These are phyloP conservation scores for Carlito syrichta DNA, from an alignment of 2,113 vertebrate species.

Conservation along the genomic window DNA sequence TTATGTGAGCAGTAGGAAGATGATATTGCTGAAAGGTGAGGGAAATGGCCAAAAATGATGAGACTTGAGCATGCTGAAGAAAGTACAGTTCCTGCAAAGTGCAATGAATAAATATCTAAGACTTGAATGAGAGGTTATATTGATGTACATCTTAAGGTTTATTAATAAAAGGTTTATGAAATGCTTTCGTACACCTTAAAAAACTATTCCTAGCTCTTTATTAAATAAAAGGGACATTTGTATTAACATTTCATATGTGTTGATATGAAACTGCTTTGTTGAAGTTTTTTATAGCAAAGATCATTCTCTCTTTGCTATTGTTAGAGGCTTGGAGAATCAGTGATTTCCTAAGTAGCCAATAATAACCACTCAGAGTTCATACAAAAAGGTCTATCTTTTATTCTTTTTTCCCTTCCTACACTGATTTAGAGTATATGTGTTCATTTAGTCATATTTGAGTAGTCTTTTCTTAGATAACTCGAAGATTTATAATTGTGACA, in stretches of 20 bases:
- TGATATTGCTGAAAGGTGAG: neutral
- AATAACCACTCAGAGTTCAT: neutral
- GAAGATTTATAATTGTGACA: slow-evolving; percentile 1
- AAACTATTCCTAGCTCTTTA: neutral
- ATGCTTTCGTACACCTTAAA: neutral
- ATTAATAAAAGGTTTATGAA: neutral
- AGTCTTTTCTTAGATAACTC: neutral
- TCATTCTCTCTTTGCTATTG: neutral
- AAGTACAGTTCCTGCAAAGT: neutral
- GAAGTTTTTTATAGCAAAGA: neutral
- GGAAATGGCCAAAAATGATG: neutral
- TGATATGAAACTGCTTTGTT: neutral
- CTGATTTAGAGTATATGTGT: neutral
- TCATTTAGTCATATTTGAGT: neutral
- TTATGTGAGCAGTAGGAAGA: neutral
- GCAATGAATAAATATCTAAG: neutral
- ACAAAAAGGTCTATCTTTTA: neutral
- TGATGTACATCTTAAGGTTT: neutral
- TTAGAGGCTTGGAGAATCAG: neutral
- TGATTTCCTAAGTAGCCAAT: neutral
- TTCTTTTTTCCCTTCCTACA: neutral
- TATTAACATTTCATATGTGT: neutral
- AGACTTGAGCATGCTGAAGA: neutral
- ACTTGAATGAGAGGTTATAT: neutral
- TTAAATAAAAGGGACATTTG: neutral